Evolutionary conservation across 2,797 vertebrate genomes (phyloP).

Genomic region (Enteromius afrohamiltoni): DNA sequence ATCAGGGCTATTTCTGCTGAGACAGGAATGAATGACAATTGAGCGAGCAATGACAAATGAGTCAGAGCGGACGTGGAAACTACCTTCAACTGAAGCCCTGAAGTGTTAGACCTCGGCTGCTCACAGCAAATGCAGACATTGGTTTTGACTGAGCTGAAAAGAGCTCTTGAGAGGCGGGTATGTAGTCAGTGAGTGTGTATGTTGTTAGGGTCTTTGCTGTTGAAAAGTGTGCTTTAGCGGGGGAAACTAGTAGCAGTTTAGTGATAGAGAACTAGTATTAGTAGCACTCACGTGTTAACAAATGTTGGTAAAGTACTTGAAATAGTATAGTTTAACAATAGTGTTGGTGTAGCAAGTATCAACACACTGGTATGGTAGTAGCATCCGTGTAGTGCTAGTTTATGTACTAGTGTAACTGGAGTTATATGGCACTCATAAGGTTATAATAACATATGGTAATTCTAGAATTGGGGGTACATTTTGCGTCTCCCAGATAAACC

Average conservation of each 20-base stretch:
- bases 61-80: slow-evolving; percentile 26
- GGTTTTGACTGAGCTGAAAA: not conserved
- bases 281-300: no score
- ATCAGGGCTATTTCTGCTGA: slow-evolving; percentile 33
- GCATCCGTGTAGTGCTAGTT: not conserved
- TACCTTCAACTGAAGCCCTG: not conserved
- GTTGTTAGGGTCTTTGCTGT: not conserved
- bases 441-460: not conserved
- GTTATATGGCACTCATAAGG: not conserved
- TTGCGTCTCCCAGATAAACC: no score
- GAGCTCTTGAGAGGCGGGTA: not conserved
- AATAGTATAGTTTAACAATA: not conserved
- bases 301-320: not conserved
- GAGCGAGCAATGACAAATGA: slow-evolving; percentile 37
- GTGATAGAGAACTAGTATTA: not conserved
- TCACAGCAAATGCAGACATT: not conserved
- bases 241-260: not conserved
- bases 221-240: no score
- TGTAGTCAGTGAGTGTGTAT: no score
- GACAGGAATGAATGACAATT: slow-evolving; percentile 38
- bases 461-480: no score
- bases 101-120: not conserved
- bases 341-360: not conserved
- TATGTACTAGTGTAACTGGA: not conserved
- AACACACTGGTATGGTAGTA: not conserved